Base-by-base conservation (phyloP, 2,797 vertebrate species). In the Ateles fusciceps region DNA sequence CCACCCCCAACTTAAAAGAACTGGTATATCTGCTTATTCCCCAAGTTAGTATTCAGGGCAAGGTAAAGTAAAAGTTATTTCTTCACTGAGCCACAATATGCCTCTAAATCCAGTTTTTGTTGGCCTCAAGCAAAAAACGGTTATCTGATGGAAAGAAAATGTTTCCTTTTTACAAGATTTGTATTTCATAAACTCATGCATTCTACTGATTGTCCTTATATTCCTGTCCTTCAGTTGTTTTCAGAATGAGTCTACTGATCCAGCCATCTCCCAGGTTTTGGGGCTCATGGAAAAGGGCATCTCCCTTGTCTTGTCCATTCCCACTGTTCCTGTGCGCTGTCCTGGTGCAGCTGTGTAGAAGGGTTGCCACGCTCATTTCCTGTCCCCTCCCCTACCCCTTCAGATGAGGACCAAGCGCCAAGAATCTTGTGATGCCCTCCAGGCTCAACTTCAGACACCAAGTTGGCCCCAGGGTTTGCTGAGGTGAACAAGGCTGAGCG, bases 241-340 rank as follows among this genome's bases (percentile, higher is more conserved):
- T 85, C 95, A 94, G 57, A 95, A 79, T 86, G 89, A 96, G 90
- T 33, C 42, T 95, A 85, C 86, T 91, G 97, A 96, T 96, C 24
- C 59, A 94, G 91, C 71, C 94, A 19, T 71, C 59, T 68, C 85
- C 50, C 39, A 5, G 42, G 80, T 81, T 81, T 90, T 92, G 64
- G 89, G 71, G 80, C 87, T 93, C 52, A 13, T 11, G 48, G n/a
- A 33, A 85, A 92, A 97, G 84, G 59, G 89, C 74, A 1, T n/a
- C 21, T 36, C n/a, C 36, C 12, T 19, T 4, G 21, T 50, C 42
- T 42, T 50, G 64, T 44, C 92, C 55, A 28, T 80, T 71, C 36
- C 24, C 7, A 3, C 71, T 33, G n/a, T 30, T 89, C 52, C 91
- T 71, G n/a, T 1, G 12, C 11, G 4, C 46, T 81, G 48, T 81